Conservation (phyloP, 2,888 invertebrate genomes). For the Epinotia nisella region DNA sequence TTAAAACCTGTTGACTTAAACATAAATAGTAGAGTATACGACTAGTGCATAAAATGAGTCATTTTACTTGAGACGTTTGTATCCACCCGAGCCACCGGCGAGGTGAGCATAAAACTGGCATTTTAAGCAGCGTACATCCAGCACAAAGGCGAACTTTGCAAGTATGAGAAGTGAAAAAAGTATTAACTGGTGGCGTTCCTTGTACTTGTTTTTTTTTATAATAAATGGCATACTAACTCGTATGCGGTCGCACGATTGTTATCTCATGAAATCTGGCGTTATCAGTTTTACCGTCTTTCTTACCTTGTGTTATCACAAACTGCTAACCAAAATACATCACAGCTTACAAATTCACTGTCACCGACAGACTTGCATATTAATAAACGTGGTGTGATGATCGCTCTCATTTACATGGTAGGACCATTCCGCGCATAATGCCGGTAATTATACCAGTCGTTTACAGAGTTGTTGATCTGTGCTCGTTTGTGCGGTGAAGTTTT, state of each 20-base stretch:
- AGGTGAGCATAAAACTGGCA: no score
- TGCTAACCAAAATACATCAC: neutral
- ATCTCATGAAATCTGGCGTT: neutral
- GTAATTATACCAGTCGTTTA: slow-evolving; percentile 26
- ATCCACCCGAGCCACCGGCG: no score
- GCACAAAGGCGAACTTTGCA: no score
- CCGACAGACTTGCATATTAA: slow-evolving; percentile 27
- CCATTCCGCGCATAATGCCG: slow-evolving; percentile 16
- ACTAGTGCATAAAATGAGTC: no score
- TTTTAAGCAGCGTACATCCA: no score
- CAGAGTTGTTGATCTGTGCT: slow-evolving; percentile 29
- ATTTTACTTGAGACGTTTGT: no score
- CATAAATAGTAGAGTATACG: no score
- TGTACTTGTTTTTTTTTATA: no score
- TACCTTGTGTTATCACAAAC: neutral
- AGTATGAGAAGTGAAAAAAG: no score
- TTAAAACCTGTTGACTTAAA: no score
- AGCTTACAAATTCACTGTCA: slow-evolving; percentile 20
- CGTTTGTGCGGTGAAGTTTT: slow-evolving; percentile 22
- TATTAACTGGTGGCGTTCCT: no score
- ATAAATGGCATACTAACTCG: no score
- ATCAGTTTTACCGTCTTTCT: neutral
- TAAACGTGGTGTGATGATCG: slow-evolving; percentile 26
- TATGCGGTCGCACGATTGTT: neutral
- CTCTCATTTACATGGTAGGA: slow-evolving; percentile 18